These are phyloP conservation scores for Psilanteris sp. DNA, from an alignment of 1,140 invertebrate species.

Conservation along the genomic window DNA sequence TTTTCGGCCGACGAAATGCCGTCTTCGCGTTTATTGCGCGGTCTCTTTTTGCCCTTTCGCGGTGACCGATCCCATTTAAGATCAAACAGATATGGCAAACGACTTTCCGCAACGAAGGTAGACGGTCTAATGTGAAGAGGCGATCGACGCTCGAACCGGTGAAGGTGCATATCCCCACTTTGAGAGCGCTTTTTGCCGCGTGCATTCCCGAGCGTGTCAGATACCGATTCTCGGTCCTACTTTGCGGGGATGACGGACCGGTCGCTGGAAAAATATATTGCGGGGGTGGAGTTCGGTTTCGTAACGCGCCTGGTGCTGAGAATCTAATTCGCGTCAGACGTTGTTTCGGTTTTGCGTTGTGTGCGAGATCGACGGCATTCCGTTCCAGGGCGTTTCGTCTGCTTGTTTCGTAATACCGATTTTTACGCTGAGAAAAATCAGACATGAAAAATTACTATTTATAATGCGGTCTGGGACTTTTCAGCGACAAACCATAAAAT, in stretches of 20 bases:
- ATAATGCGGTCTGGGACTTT: too few relatives aligned
- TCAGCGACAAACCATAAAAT: too few relatives aligned
- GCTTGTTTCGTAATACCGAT: too few relatives aligned
- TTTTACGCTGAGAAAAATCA: too few relatives aligned
- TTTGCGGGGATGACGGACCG: constrained; percentile 15
- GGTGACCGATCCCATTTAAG: constrained; percentile 49
- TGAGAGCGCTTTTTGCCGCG: constrained; percentile 18
- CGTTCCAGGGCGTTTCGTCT: too few relatives aligned
- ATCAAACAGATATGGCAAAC: constrained; percentile 11
- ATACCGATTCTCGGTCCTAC: constrained; percentile 4
- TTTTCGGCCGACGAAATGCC: neutral
- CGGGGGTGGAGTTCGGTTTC: neutral
- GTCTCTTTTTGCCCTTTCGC: too few relatives aligned
- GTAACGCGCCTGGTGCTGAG: neutral
- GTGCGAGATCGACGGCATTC: too few relatives aligned
- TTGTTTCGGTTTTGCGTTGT: too few relatives aligned
- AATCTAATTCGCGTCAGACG: too few relatives aligned
- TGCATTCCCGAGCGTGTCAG: constrained; percentile 14
- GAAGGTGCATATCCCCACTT: constrained; percentile 64
- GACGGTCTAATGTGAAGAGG: constrained; percentile 70
- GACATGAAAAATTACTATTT: too few relatives aligned
- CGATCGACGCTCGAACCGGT: constrained; percentile 53
- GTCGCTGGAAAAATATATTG: neutral
- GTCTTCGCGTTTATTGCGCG: neutral
- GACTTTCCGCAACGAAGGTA: constrained; percentile 64